A percentile compares a stretch with the other conserved stretches of the same genome.
These are phyloP conservation scores for Thamnophis sirtalis DNA, from an alignment of 2,113 vertebrate species.

Conservation along the genomic window DNA sequence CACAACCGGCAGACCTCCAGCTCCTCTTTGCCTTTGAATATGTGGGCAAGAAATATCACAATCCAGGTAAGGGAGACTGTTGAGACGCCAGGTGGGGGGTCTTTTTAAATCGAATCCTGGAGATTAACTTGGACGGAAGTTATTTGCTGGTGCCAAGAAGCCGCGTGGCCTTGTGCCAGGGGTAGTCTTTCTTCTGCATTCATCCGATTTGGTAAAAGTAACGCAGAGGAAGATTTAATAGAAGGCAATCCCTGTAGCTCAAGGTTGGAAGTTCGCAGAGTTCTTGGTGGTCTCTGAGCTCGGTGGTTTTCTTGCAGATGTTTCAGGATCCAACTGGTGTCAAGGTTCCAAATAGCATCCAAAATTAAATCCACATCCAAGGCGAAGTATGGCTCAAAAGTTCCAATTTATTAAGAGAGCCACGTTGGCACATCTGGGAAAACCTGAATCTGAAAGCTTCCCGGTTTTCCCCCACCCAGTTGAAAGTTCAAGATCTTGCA, in stretches of 20 bases:
- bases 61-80: conserved; percentile 76
- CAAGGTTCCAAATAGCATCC: no score
- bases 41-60: conserved; percentile 84
- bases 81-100: not conserved
- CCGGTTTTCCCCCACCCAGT: no score
- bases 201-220: not conserved
- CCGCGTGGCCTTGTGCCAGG: conserved; percentile 30
- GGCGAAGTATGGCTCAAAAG: no score
- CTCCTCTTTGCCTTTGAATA: conserved; percentile 98
- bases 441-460: no score
- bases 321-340: not conserved
- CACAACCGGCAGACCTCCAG: conserved; percentile 93
- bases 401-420: no score
- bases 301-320: not conserved
- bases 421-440: no score
- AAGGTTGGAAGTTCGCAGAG: not conserved
- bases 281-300: not conserved
- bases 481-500: no score
- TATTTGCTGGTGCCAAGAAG: conserved; percentile 30
- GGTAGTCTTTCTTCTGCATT: not conserved
- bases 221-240: not conserved
- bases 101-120: not conserved
- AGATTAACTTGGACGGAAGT: conserved; percentile 4
- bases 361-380: no score
- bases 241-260: not conserved